Conservation (phyloP, 2,888 invertebrate genomes). For the Cloeon dipterum region DNA sequence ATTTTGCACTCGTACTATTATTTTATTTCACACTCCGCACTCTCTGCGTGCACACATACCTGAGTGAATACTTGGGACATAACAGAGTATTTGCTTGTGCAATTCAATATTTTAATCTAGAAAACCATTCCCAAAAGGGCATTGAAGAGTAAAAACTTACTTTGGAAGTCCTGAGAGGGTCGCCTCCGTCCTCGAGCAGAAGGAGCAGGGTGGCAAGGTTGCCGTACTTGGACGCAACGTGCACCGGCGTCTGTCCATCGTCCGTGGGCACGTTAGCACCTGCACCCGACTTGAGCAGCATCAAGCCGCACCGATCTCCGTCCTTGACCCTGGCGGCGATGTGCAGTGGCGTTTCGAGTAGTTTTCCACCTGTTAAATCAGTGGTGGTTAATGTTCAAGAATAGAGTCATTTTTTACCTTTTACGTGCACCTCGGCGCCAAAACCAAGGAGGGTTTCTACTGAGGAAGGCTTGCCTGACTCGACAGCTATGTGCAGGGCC, state of each 20-base stretch:
- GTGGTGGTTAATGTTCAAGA: too few species aligned
- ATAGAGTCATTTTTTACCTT: slow-evolving; percentile 31
- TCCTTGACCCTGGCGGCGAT: slow-evolving; percentile 88
- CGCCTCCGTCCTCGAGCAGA: slow-evolving; percentile 81
- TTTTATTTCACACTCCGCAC: too few species aligned
- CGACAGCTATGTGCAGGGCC: slow-evolving; percentile 91
- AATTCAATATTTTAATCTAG: too few species aligned
- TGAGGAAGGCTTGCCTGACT: slow-evolving; percentile 78
- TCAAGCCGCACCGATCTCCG: slow-evolving; percentile 81
- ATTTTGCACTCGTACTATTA: too few species aligned
- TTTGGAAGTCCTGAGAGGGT: slow-evolving; percentile 78
- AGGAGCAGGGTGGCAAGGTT: slow-evolving; percentile 68
- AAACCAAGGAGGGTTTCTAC: slow-evolving; percentile 89
- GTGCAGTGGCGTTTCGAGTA: slow-evolving; percentile 87
- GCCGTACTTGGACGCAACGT: slow-evolving; percentile 84
- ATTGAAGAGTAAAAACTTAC: too few species aligned
- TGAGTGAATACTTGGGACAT: too few species aligned
- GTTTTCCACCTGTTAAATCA: slow-evolving; percentile 61
- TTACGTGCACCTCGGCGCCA: slow-evolving; percentile 91
- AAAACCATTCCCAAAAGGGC: too few species aligned
- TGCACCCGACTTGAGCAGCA: slow-evolving; percentile 94
- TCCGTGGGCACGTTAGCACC: slow-evolving; percentile 87
- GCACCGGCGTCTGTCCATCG: slow-evolving; percentile 92
- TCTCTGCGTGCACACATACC: too few species aligned
- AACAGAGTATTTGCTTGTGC: too few species aligned